phyloP scores from a whole-genome alignment of 2,888 invertebrate genomes.

The Stictocephala bisonia region DNA sequence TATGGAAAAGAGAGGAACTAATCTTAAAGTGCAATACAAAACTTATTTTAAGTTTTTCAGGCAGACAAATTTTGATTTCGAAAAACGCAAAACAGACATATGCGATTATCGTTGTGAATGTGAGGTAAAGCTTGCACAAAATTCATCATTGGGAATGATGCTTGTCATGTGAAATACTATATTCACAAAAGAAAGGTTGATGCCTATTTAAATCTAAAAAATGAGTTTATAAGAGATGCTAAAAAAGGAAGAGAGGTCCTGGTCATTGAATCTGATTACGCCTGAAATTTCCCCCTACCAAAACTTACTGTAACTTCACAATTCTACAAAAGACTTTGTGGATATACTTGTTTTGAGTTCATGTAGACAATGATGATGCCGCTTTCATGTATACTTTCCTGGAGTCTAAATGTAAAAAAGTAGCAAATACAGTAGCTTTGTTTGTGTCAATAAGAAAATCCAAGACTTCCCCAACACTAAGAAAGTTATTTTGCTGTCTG shows the following conservation, averaged over 20 bases:
- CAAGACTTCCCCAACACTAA: conserved; percentile 35
- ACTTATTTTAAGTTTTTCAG: conserved; percentile 52
- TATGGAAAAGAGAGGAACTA: conserved; percentile 33
- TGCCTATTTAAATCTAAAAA: conserved; percentile 16
- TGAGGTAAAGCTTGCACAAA: conserved; percentile 42
- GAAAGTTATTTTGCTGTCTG: conserved; percentile 49
- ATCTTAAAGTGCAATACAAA: conserved; percentile 46
- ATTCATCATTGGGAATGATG: conserved; percentile 51
- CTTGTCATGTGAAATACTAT: conserved; percentile 40
- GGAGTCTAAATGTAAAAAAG: conserved; percentile 49
- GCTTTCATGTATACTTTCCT: conserved; percentile 49
- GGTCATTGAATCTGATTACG: conserved; percentile 55
- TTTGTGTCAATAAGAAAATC: conserved; percentile 43
- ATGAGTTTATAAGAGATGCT: conserved; percentile 23
- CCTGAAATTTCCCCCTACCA: conserved; percentile 55
- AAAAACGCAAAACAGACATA: conserved; percentile 51
- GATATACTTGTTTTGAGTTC: conserved; percentile 54
- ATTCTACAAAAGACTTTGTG: conserved; percentile 55
- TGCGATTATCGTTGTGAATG: conserved; percentile 51
- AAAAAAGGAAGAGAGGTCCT: conserved; percentile 43
- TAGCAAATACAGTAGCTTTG: conserved; percentile 45
- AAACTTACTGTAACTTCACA: conserved; percentile 47
- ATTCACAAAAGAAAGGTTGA: conserved; percentile 46
- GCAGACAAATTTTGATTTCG: conserved; percentile 46
- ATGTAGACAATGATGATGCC: conserved; percentile 51